Conservation (phyloP, 2,113 vertebrate genomes). For the Clinocottus analis region DNA sequence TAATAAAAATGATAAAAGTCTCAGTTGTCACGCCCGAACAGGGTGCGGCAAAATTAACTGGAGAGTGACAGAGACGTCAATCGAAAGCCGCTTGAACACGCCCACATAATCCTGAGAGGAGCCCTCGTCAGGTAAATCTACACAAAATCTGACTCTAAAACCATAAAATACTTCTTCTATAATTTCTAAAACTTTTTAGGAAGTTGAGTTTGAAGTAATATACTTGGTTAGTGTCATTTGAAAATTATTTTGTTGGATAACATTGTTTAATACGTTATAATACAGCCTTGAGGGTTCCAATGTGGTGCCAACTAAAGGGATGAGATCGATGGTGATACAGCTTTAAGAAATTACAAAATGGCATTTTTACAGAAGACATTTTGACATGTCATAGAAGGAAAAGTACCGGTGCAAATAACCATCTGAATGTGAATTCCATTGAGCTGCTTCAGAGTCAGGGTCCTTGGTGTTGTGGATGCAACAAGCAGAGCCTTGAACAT, state of each 20-base stretch:
- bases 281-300: not conserved
- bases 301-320: not conserved
- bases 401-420: not conserved
- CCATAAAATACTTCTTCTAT: not conserved
- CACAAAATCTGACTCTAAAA: not conserved
- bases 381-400: not conserved
- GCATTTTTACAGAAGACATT: not conserved
- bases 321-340: not conserved
- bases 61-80: not conserved
- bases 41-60: not conserved
- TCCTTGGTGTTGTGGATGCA: not conserved
- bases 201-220: too few relatives aligned
- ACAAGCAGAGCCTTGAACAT: not conserved
- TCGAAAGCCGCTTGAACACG: not conserved
- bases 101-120: not conserved
- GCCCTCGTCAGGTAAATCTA: not conserved
- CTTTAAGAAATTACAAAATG: not conserved
- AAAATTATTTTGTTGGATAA: too few relatives aligned
- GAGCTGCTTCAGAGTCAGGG: not conserved
- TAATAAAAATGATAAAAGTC: conserved; percentile 12
- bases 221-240: too few relatives aligned
- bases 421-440: not conserved
- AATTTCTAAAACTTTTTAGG: not conserved
- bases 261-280: not conserved
- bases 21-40: not conserved